These are phyloP conservation scores for Eupsilia transversa DNA, from an alignment of 2,888 invertebrate genomes.

Conservation along the genomic window DNA sequence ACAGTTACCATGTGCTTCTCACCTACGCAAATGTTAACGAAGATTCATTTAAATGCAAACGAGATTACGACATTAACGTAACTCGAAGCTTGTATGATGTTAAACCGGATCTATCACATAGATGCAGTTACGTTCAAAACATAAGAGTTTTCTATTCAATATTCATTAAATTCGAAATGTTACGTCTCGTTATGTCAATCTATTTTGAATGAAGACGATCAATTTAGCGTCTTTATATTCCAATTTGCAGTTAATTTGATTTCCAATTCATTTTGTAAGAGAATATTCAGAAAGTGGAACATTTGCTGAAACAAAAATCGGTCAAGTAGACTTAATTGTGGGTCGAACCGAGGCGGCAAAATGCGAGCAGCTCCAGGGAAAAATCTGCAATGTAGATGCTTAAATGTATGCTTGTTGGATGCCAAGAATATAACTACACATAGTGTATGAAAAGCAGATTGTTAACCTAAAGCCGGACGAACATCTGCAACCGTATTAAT, in stretches of 20 bases:
- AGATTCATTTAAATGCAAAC: constrained; percentile 71
- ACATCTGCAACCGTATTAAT: constrained; percentile 15
- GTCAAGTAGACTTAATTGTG: constrained; percentile 17
- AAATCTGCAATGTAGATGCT: constrained; percentile 46
- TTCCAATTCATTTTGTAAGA: constrained; percentile 23
- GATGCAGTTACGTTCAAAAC: constrained; percentile 50
- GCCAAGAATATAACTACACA: constrained; percentile 47
- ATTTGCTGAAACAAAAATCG: constrained; percentile 30
- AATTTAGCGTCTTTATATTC: constrained; percentile 33
- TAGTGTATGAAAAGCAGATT: constrained; percentile 18
- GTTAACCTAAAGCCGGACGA: constrained; percentile 8
- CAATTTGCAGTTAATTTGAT: constrained; percentile 33
- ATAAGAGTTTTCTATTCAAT: constrained; percentile 38
- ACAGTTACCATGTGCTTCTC: constrained; percentile 59
- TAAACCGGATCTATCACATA: constrained; percentile 71
- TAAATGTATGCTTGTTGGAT: constrained; percentile 36
- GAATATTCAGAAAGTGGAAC: constrained; percentile 3
- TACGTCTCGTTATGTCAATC: constrained; percentile 33
- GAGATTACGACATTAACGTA: constrained; percentile 70
- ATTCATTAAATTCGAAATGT: constrained; percentile 37
- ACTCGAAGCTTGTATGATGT: constrained; percentile 42
- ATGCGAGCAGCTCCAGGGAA: constrained; percentile 1
- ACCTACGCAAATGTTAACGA: constrained; percentile 72
- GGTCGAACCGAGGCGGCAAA: neutral
- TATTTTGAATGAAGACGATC: constrained; percentile 20